A percentile compares a stretch with the other conserved stretches of the same genome.
Conservation (phyloP, 1,140 invertebrate genomes). For the Ips typographus region DNA sequence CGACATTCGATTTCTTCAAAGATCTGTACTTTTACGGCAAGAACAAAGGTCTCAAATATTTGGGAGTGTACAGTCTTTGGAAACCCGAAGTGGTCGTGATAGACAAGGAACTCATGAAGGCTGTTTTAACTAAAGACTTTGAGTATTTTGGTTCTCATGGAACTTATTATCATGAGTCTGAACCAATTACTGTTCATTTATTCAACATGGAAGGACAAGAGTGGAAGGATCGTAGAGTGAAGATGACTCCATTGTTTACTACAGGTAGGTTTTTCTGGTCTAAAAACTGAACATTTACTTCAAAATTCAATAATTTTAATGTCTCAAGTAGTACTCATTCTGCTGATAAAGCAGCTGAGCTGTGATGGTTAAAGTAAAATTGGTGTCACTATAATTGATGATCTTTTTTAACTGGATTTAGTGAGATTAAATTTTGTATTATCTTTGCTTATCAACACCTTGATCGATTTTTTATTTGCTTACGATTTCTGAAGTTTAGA, state of each 20-base stretch:
- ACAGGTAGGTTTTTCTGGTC: slow-evolving; percentile 42
- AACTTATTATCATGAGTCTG: slow-evolving; percentile 39
- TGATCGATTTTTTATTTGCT: no score
- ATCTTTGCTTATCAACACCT: no score
- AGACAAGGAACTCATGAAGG: background rate
- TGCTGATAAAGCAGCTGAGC: no score
- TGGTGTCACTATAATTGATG: no score
- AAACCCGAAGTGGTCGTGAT: background rate
- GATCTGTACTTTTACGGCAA: slow-evolving; percentile 1
- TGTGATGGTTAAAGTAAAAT: no score
- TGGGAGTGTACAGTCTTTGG: background rate
- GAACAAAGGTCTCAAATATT: background rate
- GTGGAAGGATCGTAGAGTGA: slow-evolving; percentile 54
- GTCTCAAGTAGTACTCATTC: no score
- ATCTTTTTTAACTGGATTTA: no score
- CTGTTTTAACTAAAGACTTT: slow-evolving; percentile 51
- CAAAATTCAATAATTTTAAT: no score
- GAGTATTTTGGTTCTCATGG: slow-evolving; percentile 54
- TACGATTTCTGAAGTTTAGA: no score
- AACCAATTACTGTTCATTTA: slow-evolving; percentile 53
- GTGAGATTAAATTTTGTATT: no score
- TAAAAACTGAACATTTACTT: background rate
- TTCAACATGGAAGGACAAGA: slow-evolving; percentile 51
- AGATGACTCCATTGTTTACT: slow-evolving; percentile 55
- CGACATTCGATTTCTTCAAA: background rate